Base-by-base conservation (phyloP, 1,140 invertebrate species). In the Drosophila tani region DNA sequence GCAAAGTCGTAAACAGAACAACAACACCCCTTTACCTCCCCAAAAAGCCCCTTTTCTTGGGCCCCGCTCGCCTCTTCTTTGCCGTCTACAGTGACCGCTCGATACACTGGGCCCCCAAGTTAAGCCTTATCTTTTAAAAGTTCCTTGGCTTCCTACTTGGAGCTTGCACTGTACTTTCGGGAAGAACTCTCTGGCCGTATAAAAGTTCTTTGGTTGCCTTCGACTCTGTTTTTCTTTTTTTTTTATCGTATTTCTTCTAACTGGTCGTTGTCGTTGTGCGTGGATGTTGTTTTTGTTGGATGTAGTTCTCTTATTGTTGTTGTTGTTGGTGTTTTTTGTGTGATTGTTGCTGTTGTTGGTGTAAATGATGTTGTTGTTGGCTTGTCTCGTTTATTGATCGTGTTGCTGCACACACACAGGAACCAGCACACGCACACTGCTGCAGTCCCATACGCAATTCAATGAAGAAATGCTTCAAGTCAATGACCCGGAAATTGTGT, bases 401-500 rank as follows among this genome's bases (percentile, higher is more conserved):
- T 90, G 85, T 90, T 88, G 84, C 66, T 79, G 78, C 65, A 65
- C 66, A 77, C 66, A 77, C 80, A 87, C 84, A 83, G 76, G 81
- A 73, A 84, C 70, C 79, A 71, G 43, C 60, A 74, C 47, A 62
- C 60, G 69, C 58, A 77, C 46, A 66, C 85, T 70, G 70, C 49
- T 90, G 85, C 79, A 90, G 79, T 90, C 78, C 69, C 81, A 85
- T 88, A 90, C 88, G 90, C 84, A 91, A 85, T 88, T 91, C 90
- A 91, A 91, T 91, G 90, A 87, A 91, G 84, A 90, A 90, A 90
- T 90, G 82, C 85, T 79, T 62, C 69, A 90, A 90, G 88, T 91
- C 88, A 91, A 91, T 91, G 88, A 91, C 88, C 88, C 88, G 88
- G 88, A 91, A 91, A 91, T 82, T 91, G 88, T 91, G 88, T 91